phyloP scores from a whole-genome alignment of 30 jellyfish, hydroid and myxozoan species.

The Aurelia sp. region DNA sequence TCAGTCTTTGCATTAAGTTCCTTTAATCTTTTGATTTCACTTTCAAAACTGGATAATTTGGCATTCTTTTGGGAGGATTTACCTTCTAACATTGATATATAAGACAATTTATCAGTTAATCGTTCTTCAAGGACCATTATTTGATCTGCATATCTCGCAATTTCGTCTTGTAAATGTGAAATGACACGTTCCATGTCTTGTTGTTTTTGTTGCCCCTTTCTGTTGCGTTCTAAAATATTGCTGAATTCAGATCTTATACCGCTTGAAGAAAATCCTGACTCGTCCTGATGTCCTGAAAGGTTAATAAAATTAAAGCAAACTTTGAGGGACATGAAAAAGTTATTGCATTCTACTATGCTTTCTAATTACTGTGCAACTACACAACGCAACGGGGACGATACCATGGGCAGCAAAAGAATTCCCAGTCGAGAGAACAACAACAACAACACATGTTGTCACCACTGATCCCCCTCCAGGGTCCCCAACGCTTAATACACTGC shows the following conservation, averaged over 20 bases:
- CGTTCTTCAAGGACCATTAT: slow-evolving; percentile 82
- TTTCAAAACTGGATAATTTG: slow-evolving; percentile 56
- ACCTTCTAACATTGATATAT: slow-evolving; percentile 74
- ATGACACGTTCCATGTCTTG: slow-evolving; percentile 83
- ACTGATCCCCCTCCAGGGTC: no score
- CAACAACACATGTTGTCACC: no score
- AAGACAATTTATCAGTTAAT: slow-evolving; percentile 72
- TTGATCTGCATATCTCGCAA: slow-evolving; percentile 72
- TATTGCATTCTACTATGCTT: no score
- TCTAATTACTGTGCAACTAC: no score
- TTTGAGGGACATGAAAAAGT: no score
- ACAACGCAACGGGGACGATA: no score
- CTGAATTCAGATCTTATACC: slow-evolving; percentile 90
- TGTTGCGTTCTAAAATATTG: slow-evolving; percentile 75
- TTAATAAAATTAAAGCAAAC: not conserved
- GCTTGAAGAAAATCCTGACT: not conserved
- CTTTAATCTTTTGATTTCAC: slow-evolving; percentile 37
- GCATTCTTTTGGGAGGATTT: slow-evolving; percentile 76
- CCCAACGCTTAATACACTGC: no score
- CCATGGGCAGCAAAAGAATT: no score
- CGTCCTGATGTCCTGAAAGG: not conserved
- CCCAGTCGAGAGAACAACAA: no score
- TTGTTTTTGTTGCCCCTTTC: slow-evolving; percentile 73
- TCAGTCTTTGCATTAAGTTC: slow-evolving; percentile 13
- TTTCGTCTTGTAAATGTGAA: slow-evolving; percentile 79